Base-by-base conservation (phyloP, 2,888 invertebrate genomes). In the Syritta pipiens region DNA sequence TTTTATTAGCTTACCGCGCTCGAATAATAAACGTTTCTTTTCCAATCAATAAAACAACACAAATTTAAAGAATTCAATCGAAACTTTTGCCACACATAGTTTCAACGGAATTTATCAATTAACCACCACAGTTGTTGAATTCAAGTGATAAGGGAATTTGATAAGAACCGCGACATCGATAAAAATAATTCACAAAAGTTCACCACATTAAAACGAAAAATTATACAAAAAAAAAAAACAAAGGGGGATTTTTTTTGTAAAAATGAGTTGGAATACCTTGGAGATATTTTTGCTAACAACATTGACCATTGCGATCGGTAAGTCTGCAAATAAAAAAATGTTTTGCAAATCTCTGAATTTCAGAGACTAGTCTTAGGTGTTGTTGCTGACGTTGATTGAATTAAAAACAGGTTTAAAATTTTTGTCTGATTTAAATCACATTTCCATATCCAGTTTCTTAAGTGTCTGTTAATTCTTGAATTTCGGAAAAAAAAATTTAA, bases 141-240 rank as follows among this genome's bases (percentile, higher is more conserved):
- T 48, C 14, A 17, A 60, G 63, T 77, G 65, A 77, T 72, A 77
- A 65, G 46, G 44, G 17, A 0, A n/a, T n/a, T 42, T 51, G 76
- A 77, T 77, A 77, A 77, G 60, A 67, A 6, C 24, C 20, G 59
- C 22, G 35, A 72, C 53, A 60, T 59, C 51, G 48, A 49, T 72
- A 60, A 44, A 67, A 63, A 57, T n/a, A n/a, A n/a, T n/a, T n/a
- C n/a, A n/a, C n/a, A 42, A 62, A 68, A 60, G 14, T 42, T 14
- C 6, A 35, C 6, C 19, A 9, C 19, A 32, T 24, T 10, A 10
- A 30, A 5, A 53, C 40, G 42, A 53, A 10, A 32, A 48, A 26
- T 19, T 7, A 24, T 63, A 60, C 30, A 72, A 53, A 65, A 77
- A 17, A 17, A 37, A 17, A 17, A 37, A 7, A 14, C 17, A 17